Evolutionary conservation across 2,113 vertebrate species (phyloP).

Genomic region (Copsychus sechellarum): DNA sequence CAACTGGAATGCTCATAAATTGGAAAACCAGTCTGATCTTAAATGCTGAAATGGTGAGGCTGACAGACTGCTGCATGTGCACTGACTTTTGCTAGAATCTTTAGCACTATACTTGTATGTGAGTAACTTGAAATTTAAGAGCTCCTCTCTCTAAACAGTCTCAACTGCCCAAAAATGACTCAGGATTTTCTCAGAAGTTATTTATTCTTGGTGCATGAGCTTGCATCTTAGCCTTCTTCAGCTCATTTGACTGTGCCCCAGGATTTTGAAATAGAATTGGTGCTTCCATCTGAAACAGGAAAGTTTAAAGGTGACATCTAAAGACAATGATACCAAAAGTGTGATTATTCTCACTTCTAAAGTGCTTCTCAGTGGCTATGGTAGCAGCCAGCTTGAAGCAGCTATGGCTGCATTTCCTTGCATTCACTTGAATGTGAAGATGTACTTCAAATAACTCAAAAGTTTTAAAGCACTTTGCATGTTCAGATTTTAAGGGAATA

Average conservation of each 20-base stretch:
- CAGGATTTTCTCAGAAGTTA: neutral
- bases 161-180: neutral
- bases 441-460: slow-evolving; percentile 9
- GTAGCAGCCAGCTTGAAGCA: neutral
- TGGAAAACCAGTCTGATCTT: neutral
- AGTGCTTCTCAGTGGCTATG: neutral
- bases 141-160: neutral
- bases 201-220: neutral
- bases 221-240: neutral
- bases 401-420: neutral
- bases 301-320: neutral
- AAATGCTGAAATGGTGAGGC: neutral
- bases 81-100: neutral
- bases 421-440: neutral
- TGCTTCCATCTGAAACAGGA: neutral
- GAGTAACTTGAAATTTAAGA: neutral
- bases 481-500: slow-evolving; percentile 23
- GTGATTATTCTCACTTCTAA: neutral
- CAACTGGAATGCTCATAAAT: neutral
- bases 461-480: slow-evolving; percentile 15
- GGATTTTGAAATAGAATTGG: neutral
- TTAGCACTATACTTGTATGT: fast-evolving
- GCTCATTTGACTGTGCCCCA: fast-evolving
- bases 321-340: neutral
- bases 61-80: neutral